Percentiles rank a stretch among this genome's conserved stretches.
Evolutionary conservation across 2,113 vertebrate species (phyloP).

Genomic region (Himantopus leucocephalus): DNA sequence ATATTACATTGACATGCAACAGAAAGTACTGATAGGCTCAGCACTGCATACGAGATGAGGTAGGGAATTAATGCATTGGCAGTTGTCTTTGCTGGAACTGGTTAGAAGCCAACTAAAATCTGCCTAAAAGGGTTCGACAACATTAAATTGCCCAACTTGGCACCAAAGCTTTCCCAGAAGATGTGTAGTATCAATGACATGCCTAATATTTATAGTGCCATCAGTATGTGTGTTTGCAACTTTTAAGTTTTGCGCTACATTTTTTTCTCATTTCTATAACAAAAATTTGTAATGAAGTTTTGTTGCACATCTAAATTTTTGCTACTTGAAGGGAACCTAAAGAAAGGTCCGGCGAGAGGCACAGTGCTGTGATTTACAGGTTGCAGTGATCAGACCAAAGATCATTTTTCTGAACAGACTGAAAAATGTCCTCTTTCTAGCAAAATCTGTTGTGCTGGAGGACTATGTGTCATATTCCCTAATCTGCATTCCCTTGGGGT

Average conservation of each 20-base stretch:
- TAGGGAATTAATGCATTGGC: slow-evolving; percentile 73
- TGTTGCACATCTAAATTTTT: neutral
- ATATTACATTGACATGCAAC: slow-evolving; percentile 68
- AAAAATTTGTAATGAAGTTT: slow-evolving; percentile 26
- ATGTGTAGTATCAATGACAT: slow-evolving; percentile 70
- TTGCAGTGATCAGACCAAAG: neutral
- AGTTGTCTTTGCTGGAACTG: slow-evolving; percentile 74
- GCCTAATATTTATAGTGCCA: slow-evolving; percentile 72
- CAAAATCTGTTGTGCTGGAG: slow-evolving; percentile 40
- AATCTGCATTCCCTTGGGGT: neutral
- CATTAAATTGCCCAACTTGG: slow-evolving; percentile 74
- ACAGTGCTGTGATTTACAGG: neutral
- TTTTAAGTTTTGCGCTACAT: slow-evolving; percentile 36
- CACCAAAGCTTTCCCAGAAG: slow-evolving; percentile 67
- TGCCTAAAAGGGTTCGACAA: slow-evolving; percentile 77
- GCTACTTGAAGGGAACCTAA: neutral
- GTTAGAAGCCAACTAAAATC: slow-evolving; percentile 77
- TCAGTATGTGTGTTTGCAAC: slow-evolving; percentile 65
- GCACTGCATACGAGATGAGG: slow-evolving; percentile 70
- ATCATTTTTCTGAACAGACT: neutral
- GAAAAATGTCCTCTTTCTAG: slow-evolving; percentile 15
- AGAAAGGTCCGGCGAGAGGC: neutral
- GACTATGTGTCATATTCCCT: neutral
- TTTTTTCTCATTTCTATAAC: neutral
- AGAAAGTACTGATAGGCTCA: slow-evolving; percentile 68